Conservation (phyloP, 2,113 vertebrate genomes). For the Rhea pennata region DNA sequence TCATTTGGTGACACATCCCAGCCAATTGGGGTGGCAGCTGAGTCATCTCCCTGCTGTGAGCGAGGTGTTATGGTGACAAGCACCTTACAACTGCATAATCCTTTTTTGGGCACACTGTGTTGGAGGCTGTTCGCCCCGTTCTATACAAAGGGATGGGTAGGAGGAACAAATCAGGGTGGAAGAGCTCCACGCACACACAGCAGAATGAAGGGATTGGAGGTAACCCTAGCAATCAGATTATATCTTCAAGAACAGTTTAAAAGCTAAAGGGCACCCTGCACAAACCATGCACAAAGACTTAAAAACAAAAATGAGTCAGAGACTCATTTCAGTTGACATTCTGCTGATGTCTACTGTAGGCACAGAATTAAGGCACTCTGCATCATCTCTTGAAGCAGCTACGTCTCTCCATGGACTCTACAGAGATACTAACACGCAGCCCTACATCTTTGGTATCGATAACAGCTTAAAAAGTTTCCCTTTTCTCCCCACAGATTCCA, state of each 20-base stretch:
- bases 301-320: conserved; percentile 1
- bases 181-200: neutral
- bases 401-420: neutral
- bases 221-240: conserved; percentile 7
- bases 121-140: conserved; percentile 6
- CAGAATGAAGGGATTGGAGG: conserved; percentile 19
- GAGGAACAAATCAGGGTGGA: conserved; percentile 39
- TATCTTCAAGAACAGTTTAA: neutral
- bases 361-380: neutral
- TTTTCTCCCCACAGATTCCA: neutral
- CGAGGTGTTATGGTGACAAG: conserved; percentile 37
- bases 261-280: neutral
- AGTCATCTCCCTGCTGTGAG: conserved; percentile 62
- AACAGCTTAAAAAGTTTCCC: neutral
- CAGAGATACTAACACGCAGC: neutral
- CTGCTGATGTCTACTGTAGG: neutral
- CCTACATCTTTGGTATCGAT: neutral
- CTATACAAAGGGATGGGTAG: conserved; percentile 62
- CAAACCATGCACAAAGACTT: neutral
- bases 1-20: conserved; percentile 66
- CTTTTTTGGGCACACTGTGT: conserved; percentile 58
- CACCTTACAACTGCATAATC: conserved; percentile 51
- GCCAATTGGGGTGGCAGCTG: conserved; percentile 51
- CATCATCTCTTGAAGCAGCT: neutral
- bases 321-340: neutral